Percentiles rank a stretch among this genome's conserved stretches.
These are phyloP conservation scores for Liasis olivaceus DNA, from an alignment of 2,797 vertebrate species.

Conservation along the genomic window DNA sequence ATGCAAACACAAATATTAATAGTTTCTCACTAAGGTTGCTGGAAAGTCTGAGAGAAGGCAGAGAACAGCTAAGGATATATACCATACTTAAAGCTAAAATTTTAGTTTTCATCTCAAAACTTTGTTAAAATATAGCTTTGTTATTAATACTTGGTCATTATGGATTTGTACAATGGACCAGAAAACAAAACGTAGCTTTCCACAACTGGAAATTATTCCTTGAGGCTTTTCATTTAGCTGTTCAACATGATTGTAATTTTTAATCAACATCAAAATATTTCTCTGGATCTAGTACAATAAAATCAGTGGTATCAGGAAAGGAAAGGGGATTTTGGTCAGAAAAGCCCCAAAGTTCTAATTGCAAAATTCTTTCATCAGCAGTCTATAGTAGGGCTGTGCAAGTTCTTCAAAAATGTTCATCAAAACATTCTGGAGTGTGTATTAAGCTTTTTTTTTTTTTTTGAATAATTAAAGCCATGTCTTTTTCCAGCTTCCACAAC, in stretches of 20 bases:
- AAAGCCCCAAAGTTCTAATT: neutral
- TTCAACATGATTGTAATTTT: neutral
- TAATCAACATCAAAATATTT: neutral
- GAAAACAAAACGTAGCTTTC: neutral
- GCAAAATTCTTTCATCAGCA: neutral
- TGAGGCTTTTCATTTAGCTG: too few species aligned
- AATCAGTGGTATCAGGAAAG: neutral
- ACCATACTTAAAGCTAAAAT: neutral
- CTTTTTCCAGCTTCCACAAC: neutral
- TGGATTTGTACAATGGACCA: neutral
- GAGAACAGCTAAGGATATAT: neutral
- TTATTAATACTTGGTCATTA: neutral
- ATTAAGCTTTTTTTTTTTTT: neutral
- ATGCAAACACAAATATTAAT: neutral
- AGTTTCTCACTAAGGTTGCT: neutral
- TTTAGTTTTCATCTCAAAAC: neutral
- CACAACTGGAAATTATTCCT: neutral
- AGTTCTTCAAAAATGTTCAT: neutral
- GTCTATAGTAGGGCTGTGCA: neutral
- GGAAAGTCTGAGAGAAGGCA: neutral
- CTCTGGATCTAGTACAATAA: neutral
- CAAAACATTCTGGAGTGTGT: neutral
- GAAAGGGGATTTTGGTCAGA: neutral
- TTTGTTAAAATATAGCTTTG: neutral
- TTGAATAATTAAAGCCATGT: neutral